Percentiles rank a stretch among this genome's conserved stretches.
These are phyloP conservation scores for Otis tarda DNA, from an alignment of 2,113 vertebrate species.

Conservation along the genomic window DNA sequence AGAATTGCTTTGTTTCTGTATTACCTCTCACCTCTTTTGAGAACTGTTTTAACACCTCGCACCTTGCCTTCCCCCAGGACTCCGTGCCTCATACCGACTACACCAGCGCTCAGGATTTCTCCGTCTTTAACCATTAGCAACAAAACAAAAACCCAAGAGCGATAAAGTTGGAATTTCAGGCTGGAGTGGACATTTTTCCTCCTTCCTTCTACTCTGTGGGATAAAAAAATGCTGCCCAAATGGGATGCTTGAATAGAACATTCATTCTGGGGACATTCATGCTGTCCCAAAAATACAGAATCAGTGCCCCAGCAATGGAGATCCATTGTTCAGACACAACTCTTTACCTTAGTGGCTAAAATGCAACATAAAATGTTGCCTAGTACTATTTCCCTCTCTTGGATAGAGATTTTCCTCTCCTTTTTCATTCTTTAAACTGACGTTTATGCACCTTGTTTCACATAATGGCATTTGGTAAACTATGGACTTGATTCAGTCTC, in stretches of 20 bases:
- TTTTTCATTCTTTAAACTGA: not conserved
- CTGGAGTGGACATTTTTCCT: not conserved
- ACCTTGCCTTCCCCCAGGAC: not conserved
- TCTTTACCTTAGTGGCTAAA: not conserved
- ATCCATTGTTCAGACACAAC: not conserved
- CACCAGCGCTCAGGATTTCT: not conserved
- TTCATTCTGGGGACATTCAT: not conserved
- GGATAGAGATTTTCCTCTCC: not conserved
- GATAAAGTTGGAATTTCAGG: not conserved
- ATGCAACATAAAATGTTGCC: not conserved
- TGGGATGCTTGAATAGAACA: not conserved
- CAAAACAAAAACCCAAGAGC: not conserved
- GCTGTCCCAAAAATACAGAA: not conserved
- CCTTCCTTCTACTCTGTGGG: not conserved
- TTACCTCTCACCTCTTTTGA: not conserved
- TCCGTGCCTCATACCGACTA: fast-evolving
- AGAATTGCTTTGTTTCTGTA: not conserved
- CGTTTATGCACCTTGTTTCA: not conserved
- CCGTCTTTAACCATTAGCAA: not conserved
- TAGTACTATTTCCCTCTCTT: not conserved
- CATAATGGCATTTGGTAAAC: not conserved
- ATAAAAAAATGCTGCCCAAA: not conserved
- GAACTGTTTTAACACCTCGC: fast-evolving
- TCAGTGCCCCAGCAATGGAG: not conserved
- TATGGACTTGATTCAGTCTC: not conserved